Base-by-base conservation (phyloP, 53 echinoderm and acorn worm species). In the Astropecten irregularis region DNA sequence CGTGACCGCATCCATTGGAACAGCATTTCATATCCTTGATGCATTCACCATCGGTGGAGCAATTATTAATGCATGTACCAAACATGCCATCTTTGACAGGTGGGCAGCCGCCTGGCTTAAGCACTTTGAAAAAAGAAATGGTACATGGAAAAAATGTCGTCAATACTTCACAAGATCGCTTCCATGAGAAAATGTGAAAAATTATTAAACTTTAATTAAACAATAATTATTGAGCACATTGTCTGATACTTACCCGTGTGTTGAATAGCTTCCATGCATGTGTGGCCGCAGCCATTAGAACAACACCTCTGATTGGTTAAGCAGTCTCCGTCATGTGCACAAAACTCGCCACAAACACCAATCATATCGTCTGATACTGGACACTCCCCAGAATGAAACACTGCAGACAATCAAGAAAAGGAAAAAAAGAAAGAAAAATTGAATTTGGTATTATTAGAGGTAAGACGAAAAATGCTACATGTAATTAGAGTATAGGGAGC, bases 211-310 rank as follows among this genome's bases (percentile, higher is more conserved):
- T n/a, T n/a, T n/a, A n/a, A n/a, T n/a, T n/a, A n/a, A n/a, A n/a
- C n/a, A n/a, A n/a, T n/a, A n/a, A n/a, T n/a, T n/a, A n/a, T n/a
- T n/a, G n/a, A n/a, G n/a, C n/a, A n/a, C n/a, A n/a, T n/a, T n/a
- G n/a, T n/a, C n/a, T n/a, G n/a, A n/a, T n/a, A n/a, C n/a, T 68
- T 10, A 48, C 47, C 42, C 28, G 44, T 46, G 58, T 66, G 73
- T 23, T 58, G 58, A 58, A 48, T 23, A 4, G 85, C 60, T 26
- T 85, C 58, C 8, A 67, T 26, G 57, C 92, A 92, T 14, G 81
- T 71, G 49, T 74, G 74, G 0, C 86, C 92, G 39, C 92, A 92
- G 18, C 92, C 92, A 82, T 89, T 92, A 18, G 79, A 89, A 40
- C 92, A 92, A 35, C 92, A 92, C 48, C 85, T 92, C 79, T 81